Evolutionary conservation across 2,888 invertebrate genomes (phyloP), one percentile per base, ranked within the genome.

Genomic region (Arge pagana): DNA sequence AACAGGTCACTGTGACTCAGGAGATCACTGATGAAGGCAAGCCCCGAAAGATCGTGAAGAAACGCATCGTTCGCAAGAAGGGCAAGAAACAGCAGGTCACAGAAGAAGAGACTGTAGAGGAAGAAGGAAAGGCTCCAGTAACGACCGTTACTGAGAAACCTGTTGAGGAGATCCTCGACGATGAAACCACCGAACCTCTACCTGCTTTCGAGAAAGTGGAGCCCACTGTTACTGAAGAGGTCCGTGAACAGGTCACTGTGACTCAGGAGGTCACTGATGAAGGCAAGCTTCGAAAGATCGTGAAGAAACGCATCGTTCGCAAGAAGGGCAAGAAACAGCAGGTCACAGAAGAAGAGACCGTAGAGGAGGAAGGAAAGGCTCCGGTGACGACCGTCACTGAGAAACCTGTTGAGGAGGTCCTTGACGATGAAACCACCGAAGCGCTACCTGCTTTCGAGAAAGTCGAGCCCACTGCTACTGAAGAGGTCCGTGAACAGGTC

Each of bases 401-500:
- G 45, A 45, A 49, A 43, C 37, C 50, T 4, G 26, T 21, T 28
- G 51, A 54, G 13, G 60, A 58, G 4, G 50, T 55, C 11, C 10
- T 59, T 0, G 49, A 48, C 0, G 65, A 69, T 13, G 61, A 62
- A 52, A 51, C 59, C 0, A 33, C 54, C 1, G 59, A 64, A 43
- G 30, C 56, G 0, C 5, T 62, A 4, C 13, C 61, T n/a, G 52
- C 56, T 50, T 40, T 24, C 4, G 48, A 60, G 39, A 55, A 60
- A 33, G 53, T 55, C 13, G 59, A 62, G 43, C 33, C 59, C 6
- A 49, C 40, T 19, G 28, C 54, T 23, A 48, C 53, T 19, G 63
- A 60, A 26, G 75, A 77, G 63, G 42, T 75, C 37, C 76, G 72
- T 3, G 74, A 75, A 66, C 67, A 71, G 30, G 50, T 53, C 3